phyloP scores from a whole-genome alignment of 2,113 vertebrate genomes.

The Egretta garzetta region DNA sequence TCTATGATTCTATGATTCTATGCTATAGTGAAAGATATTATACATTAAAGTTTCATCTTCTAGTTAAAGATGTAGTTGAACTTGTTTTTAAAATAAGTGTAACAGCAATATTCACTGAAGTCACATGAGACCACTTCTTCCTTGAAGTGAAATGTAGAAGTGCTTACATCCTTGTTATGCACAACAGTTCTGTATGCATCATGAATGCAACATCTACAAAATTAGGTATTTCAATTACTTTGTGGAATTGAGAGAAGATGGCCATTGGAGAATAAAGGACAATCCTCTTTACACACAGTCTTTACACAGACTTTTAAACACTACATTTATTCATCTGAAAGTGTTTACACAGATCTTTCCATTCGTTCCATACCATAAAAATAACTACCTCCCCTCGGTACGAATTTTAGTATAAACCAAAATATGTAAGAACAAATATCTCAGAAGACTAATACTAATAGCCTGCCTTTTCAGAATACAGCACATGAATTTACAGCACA shows the following conservation, averaged over 20 bases:
- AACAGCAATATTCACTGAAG: neutral
- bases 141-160: neutral
- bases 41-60: neutral
- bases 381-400: neutral
- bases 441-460: neutral
- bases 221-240: neutral
- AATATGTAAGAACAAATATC: neutral
- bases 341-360: neutral
- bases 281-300: neutral
- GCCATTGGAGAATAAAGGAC: neutral
- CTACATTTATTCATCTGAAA: neutral
- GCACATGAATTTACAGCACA: neutral
- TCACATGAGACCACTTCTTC: neutral
- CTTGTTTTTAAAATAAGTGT: neutral
- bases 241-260: neutral
- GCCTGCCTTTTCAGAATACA: neutral
- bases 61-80: neutral
- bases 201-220: neutral
- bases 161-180: neutral
- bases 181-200: neutral
- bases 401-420: neutral
- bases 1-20: too few relatives aligned
- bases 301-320: neutral
- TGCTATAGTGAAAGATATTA: neutral
- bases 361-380: neutral